Evolutionary conservation across 2,797 vertebrate genomes (phyloP), one percentile per base, ranked within the genome.

Genomic region (Phalloptychus januarius): DNA sequence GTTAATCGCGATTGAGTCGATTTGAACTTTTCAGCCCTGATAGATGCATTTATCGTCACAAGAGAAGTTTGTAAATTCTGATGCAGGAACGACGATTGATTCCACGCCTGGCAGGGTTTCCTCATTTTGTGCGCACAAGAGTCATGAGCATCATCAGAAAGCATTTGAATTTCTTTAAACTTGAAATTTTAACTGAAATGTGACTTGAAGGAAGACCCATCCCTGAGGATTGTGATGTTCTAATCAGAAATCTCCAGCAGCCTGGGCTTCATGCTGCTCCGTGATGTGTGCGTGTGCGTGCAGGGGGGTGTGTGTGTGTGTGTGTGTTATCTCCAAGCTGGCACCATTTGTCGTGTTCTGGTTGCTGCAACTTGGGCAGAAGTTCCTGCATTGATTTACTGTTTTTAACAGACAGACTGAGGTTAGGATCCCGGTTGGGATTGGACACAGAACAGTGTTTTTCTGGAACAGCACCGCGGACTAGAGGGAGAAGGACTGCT

Each of bases 361-460:
- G 69, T 52, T 52, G 67, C 77, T 45, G 10, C 81, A 87, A 89
- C 52, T 84, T 80, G 87, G 76, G 80, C 82, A 83, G 82, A 85
- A 91, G 84, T 87, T 79, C 0, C 52, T 72, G 69, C 56, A 83
- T 83, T 58, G 76, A 72, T 76, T 78, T 38, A 54, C 67, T 69
- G 65, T 84, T 72, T 80, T 80, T 80, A 77, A 76, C 23, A 74
- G 88, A 94, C 92, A 93, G 92, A 88, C 92, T 85, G 85, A 76
- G 91, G 88, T 93, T 89, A 89, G 85, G 83, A 79, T 91, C 85
- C 81, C 12, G 74, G 78, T 74, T 61, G 90, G 84, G 90, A 69
- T 92, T 88, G 92, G 88, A 94, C 85, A 65, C 79, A 91, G 87
- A 92, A 83, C 78, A 90, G 86, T 92, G 93, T 90, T 95, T 74